phyloP scores from a whole-genome alignment of 2,113 vertebrate species.

The Prolemur simus region DNA sequence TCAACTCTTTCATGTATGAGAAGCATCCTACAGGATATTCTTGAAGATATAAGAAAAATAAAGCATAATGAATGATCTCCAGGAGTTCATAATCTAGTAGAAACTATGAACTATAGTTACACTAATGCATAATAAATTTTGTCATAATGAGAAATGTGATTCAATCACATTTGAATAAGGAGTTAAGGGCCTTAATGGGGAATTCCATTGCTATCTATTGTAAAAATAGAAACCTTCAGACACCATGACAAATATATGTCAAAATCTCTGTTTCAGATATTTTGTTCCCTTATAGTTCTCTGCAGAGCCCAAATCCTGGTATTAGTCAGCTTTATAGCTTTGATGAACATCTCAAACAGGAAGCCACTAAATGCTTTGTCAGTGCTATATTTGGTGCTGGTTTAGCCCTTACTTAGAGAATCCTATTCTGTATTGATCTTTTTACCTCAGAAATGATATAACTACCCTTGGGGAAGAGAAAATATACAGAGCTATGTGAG shows the following conservation, averaged over 20 bases:
- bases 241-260: not conserved
- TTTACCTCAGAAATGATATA: slow-evolving; percentile 64
- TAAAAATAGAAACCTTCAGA: slow-evolving; percentile 9
- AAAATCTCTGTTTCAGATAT: not conserved
- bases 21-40: not conserved
- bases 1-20: not conserved
- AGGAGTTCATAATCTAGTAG: not conserved
- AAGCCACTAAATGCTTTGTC: slow-evolving; percentile 38
- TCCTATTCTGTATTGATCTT: slow-evolving; percentile 56
- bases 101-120: not conserved
- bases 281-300: not conserved
- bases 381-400: slow-evolving; percentile 36
- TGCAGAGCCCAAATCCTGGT: slow-evolving; percentile 19
- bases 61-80: not conserved
- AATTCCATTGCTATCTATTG: not conserved
- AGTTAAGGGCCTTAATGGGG: not conserved
- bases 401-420: slow-evolving; percentile 58
- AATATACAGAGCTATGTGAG: slow-evolving; percentile 20
- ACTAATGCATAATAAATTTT: not conserved
- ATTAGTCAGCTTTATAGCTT: slow-evolving; percentile 46
- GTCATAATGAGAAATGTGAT: slow-evolving; percentile 34
- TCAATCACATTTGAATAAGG: not conserved
- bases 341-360: slow-evolving; percentile 51
- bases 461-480: slow-evolving; percentile 39
- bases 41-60: not conserved